Percentiles rank a stretch among this genome's conserved stretches.
Evolutionary conservation across 2,888 invertebrate species (phyloP).

Genomic region (Drosophila conformis): DNA sequence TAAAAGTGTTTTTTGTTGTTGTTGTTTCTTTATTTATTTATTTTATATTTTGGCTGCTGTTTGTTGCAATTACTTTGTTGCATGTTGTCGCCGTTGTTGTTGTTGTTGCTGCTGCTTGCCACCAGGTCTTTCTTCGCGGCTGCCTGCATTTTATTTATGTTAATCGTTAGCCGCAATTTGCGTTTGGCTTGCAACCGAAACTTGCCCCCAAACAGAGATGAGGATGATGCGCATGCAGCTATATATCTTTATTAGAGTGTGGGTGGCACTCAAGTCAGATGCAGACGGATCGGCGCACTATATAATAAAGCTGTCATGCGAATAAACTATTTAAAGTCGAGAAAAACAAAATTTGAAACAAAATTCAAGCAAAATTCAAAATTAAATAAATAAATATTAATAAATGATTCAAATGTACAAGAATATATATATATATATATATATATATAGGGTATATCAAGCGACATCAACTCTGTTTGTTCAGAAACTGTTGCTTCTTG

Average conservation of each 20-base stretch:
- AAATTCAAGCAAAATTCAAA: too few species aligned
- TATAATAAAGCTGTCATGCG: not conserved
- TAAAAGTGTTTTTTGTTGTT: constrained; percentile 30
- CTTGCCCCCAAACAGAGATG: constrained; percentile 21
- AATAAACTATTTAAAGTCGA: too few species aligned
- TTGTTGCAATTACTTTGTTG: constrained; percentile 22
- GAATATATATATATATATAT: too few species aligned
- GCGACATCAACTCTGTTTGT: not conserved
- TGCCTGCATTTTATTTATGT: constrained; percentile 59
- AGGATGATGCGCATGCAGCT: not conserved
- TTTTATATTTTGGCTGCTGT: constrained; percentile 16
- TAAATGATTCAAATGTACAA: too few species aligned
- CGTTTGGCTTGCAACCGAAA: constrained; percentile 25
- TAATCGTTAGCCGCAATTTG: not conserved
- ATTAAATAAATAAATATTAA: too few species aligned
- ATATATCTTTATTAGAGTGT: too few species aligned
- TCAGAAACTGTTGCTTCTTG: not conserved
- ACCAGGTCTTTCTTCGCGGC: constrained; percentile 45
- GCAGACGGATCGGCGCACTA: not conserved
- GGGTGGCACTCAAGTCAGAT: not conserved
- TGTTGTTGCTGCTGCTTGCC: constrained; percentile 36
- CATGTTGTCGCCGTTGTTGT: constrained; percentile 19
- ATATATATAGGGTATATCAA: constrained; percentile 1
- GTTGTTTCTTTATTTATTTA: constrained; percentile 3
- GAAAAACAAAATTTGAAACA: too few species aligned